Percentiles rank a stretch among this genome's conserved stretches.
Conservation (phyloP, 2,797 vertebrate species). For the Columba guinea region DNA sequence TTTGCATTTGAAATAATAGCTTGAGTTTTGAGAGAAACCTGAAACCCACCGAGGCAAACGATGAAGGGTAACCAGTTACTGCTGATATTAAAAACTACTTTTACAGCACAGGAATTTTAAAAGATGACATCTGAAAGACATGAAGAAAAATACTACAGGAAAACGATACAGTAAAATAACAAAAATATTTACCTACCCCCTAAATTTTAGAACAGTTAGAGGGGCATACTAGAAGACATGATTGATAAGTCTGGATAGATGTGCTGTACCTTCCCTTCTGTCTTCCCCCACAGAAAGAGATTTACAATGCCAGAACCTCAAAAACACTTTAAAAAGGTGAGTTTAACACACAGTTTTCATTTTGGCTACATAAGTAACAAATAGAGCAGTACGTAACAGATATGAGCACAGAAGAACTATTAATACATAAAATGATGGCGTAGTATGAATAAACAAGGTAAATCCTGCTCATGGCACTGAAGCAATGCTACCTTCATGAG, state of each 20-base stretch:
- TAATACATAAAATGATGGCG: neutral
- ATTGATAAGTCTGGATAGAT: neutral
- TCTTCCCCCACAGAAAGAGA: neutral
- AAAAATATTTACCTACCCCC: neutral
- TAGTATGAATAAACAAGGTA: neutral
- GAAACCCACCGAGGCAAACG: neutral
- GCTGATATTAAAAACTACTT: neutral
- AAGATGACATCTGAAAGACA: neutral
- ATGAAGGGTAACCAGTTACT: neutral
- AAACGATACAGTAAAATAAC: neutral
- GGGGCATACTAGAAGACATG: neutral
- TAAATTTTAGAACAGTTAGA: neutral
- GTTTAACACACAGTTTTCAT: neutral
- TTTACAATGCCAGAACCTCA: neutral
- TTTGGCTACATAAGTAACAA: neutral
- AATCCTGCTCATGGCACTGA: neutral
- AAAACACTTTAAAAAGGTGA: neutral
- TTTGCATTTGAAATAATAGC: slow-evolving; percentile 49
- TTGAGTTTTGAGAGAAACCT: neutral
- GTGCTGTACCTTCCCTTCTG: neutral
- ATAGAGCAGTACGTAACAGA: neutral
- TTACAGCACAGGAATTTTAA: neutral
- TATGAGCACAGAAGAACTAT: neutral
- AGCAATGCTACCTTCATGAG: neutral
- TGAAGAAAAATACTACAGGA: neutral